Evolutionary conservation across 2,888 invertebrate genomes (phyloP), one percentile per base, ranked within the genome.

Genomic region (Diploptera punctata): DNA sequence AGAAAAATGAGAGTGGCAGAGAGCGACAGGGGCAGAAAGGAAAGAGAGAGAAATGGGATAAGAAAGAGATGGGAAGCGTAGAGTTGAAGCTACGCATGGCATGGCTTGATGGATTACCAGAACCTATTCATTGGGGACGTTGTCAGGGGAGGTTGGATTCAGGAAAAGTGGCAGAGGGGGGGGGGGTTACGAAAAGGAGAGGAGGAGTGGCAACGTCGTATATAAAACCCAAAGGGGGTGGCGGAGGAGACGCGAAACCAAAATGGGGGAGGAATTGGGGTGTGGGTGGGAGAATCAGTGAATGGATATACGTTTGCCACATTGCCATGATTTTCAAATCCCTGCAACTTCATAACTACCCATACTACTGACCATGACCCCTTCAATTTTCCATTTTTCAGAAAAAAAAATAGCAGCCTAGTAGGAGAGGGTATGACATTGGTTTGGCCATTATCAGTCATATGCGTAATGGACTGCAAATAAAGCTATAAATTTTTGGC

Each of bases 1-100:
- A 89, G 89, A 89, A 89, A 89, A 89, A 89, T 89, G 89, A 89
- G 89, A 72, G 67, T 74, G 74, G 75, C 84, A 79, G 80, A 71
- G 84, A 85, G 78, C 79, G 84, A 78, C 79, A 81, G 80, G 82
- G 43, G 44, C 47, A 47, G 49, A 71, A 75, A 75, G 74, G 73
- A 75, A 68, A 75, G 75, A 73, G 69, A 75, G 74, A 74, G 74
- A 71, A 60, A 75, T 72, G 72, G 75, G 72, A 75, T 68, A 67
- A 74, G 73, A 74, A 70, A 73, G 75, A 76, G 73, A 74, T 73
- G 75, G 70, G 54, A 62, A 43, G 68, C 52, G 70, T 69, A 24
- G 24, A 47, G 29, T 44, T 47, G 44, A 38, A 54, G 65, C 62
- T 74, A 71, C 71, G 74, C 71, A 74, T 74, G 74, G 68, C 74